Conservation (phyloP, 2,888 invertebrate genomes). For the Drosophila fulvimacula region DNA sequence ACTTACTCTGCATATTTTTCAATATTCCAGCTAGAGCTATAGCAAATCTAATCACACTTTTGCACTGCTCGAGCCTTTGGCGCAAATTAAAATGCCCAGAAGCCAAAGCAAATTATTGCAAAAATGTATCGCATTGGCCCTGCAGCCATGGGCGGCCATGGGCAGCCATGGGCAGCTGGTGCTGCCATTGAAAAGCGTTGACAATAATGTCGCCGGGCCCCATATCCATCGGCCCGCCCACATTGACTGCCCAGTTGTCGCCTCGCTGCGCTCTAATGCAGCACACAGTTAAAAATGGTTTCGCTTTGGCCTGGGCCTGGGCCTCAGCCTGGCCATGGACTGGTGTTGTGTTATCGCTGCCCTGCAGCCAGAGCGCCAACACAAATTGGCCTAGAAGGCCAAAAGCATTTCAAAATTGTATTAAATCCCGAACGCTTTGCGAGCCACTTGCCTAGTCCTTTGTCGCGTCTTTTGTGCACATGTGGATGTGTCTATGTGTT, state of each 20-base stretch:
- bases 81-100: conserved; percentile 54
- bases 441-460: conserved; percentile 44
- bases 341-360: conserved; percentile 66
- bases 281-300: conserved; percentile 33
- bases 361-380: conserved; percentile 58
- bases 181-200: conserved; percentile 41
- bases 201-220: conserved; percentile 52
- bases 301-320: conserved; percentile 23
- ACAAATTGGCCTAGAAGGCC: conserved; percentile 71
- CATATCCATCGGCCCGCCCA: conserved; percentile 8
- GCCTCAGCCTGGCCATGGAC: conserved; percentile 1
- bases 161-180: conserved; percentile 10
- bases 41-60: conserved; percentile 8
- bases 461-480: conserved; percentile 43
- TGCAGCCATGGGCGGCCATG: too few relatives aligned
- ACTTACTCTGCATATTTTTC: too few relatives aligned
- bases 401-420: conserved; percentile 77
- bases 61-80: neutral
- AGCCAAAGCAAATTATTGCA: conserved; percentile 58
- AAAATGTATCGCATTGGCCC: conserved; percentile 47
- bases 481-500: conserved; percentile 23
- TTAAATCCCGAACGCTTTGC: conserved; percentile 66
- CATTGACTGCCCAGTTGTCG: conserved; percentile 31
- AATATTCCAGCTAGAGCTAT: neutral
- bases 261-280: conserved; percentile 65